These are phyloP conservation scores for Porites cylindrica DNA, from an alignment of 92 coral and sea anemone genomes.

Conservation along the genomic window DNA sequence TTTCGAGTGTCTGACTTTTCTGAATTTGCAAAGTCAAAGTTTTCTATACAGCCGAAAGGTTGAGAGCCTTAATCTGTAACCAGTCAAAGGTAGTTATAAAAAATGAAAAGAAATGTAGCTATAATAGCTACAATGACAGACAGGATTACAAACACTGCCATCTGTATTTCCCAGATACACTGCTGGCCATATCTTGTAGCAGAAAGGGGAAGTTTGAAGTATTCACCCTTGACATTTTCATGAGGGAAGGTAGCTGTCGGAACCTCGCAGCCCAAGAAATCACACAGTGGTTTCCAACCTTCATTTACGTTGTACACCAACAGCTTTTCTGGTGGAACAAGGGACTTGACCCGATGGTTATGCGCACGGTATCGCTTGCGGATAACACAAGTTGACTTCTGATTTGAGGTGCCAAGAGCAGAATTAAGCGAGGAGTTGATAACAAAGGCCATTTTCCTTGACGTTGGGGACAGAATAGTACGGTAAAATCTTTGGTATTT, in stretches of 20 bases:
- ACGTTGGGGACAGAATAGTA: slow-evolving; percentile 24
- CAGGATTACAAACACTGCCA: not conserved
- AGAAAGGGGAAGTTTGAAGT: not conserved
- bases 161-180: not conserved
- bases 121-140: not conserved
- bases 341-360: slow-evolving; percentile 19
- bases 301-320: slow-evolving; percentile 47
- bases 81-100: not conserved
- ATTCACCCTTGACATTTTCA: slow-evolving; percentile 36
- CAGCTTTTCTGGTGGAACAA: slow-evolving; percentile 60
- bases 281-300: slow-evolving; percentile 67
- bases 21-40: no score
- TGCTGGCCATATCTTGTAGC: not conserved
- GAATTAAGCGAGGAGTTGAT: not conserved
- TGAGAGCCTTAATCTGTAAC: no score
- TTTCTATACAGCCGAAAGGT: no score
- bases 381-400: slow-evolving; percentile 22
- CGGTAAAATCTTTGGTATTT: not conserved
- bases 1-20: no score
- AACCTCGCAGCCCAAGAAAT: slow-evolving; percentile 16
- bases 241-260: slow-evolving; percentile 41
- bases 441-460: not conserved
- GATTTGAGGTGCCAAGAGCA: not conserved
- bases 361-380: slow-evolving; percentile 54
- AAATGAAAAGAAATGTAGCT: not conserved